phyloP scores from a whole-genome alignment of 2,797 vertebrate species.

The Lithobates sylvaticus region DNA sequence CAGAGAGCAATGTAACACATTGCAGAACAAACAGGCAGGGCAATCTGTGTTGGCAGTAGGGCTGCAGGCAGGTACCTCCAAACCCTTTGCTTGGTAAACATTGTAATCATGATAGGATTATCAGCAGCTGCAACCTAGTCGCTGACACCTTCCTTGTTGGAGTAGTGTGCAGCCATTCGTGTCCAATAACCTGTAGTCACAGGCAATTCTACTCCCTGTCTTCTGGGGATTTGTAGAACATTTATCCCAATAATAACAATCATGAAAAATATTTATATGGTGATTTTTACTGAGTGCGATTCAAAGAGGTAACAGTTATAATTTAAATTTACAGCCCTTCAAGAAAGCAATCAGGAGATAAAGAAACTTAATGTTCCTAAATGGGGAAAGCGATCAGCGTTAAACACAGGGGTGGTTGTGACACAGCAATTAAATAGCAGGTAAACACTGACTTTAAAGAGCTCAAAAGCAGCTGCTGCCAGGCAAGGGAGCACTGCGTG shows the following conservation, averaged over 20 bases:
- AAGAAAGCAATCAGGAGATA: constrained; percentile 10
- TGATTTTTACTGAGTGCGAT: constrained; percentile 14
- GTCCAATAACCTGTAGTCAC: constrained; percentile 13
- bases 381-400: constrained; percentile 28
- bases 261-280: constrained; percentile 11
- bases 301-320: constrained; percentile 8
- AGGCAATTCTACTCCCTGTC: neutral
- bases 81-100: constrained; percentile 42
- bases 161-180: constrained; percentile 13
- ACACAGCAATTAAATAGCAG: constrained; percentile 23
- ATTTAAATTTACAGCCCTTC: constrained; percentile 13
- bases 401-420: constrained; percentile 10
- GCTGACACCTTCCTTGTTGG: constrained; percentile 28
- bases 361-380: constrained; percentile 13
- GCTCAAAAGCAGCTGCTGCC: neutral
- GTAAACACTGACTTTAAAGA: constrained; percentile 23
- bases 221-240: constrained; percentile 18
- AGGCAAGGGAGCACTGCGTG: neutral
- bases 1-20: constrained; percentile 36
- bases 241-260: constrained; percentile 6
- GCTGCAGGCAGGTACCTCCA: constrained; percentile 37
- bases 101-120: constrained; percentile 56
- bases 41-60: constrained; percentile 47
- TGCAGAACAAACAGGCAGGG: constrained; percentile 45
- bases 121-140: constrained; percentile 29